Base-by-base conservation (phyloP, 1,140 invertebrate genomes). In the Drosophila neocordata region DNA sequence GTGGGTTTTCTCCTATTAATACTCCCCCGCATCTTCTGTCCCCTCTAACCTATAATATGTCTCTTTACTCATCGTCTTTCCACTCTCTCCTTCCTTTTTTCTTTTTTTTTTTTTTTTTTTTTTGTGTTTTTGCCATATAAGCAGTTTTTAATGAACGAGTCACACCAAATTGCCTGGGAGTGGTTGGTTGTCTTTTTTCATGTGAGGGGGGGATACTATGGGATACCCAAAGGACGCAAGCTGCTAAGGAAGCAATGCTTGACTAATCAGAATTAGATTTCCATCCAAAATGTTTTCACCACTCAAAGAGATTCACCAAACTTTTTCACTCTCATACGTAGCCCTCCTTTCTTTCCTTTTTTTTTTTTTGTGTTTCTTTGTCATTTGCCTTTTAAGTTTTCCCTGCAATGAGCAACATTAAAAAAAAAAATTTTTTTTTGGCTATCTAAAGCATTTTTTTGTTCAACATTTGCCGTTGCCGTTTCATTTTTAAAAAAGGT, bases 131-230 rank as follows among this genome's bases (percentile, higher is more conserved):
- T 65, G 83, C 70, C 79, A 89, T 77, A 79, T 83, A 87, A 87
- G 83, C 83, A 75, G 65, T 69, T 83, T 87, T 87, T 87, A 87
- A 87, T 87, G 83, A 87, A 83, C 72, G 68, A 70, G 65, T 69
- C 78, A 65, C 67, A 65, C 67, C 37, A 82, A 85, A 87, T 87
- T 81, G 73, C 63, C 78, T 75, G 65, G 63, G 56, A 64, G 63
- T 27, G 41, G 67, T 48, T 37, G 35, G 61, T 31, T 38, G 48
- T 48, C 15, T 38, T 56, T 38, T 24, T 20, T 51, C 15, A 20
- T 48, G 22, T 24, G 22, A 1, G 22, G 22, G 22, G 22, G 2
- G 22, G 22, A 24, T 24, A 24, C 22, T 44, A 5, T 44, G 38
- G 13, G 7, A 9, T 44, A 38, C 31, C 58, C 51, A 67, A 67